Conservation (phyloP, 2,113 vertebrate species). For the Sinocyclocheilus anophthalmus region DNA sequence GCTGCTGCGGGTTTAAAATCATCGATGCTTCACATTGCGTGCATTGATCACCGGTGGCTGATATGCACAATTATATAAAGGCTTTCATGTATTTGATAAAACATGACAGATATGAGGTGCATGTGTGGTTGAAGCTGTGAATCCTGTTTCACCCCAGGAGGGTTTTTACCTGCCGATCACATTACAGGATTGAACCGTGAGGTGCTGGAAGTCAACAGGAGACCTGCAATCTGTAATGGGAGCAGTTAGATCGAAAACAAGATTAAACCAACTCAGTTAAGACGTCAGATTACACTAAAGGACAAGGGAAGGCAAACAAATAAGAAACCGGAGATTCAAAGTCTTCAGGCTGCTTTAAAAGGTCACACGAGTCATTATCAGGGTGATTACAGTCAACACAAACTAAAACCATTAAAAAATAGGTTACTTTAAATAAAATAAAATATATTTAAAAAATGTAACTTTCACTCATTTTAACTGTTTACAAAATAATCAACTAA, state of each 20-base stretch:
- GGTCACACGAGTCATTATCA: too few relatives aligned
- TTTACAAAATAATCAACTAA: too few relatives aligned
- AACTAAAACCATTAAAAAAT: background rate
- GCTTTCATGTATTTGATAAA: background rate
- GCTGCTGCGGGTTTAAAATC: background rate
- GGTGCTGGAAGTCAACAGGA: constrained; percentile 13
- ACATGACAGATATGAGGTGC: background rate
- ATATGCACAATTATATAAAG: background rate
- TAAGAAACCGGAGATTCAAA: too few relatives aligned
- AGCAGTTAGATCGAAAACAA: constrained; percentile 1
- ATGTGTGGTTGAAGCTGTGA: constrained; percentile 9
- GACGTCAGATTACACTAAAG: constrained; percentile 12
- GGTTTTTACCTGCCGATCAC: constrained; percentile 56
- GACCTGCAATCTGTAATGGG: background rate
- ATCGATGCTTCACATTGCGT: too few relatives aligned
- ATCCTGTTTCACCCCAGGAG: constrained; percentile 19
- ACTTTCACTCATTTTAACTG: too few relatives aligned
- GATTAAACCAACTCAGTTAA: background rate
- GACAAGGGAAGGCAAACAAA: too few relatives aligned
- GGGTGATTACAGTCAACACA: background rate
- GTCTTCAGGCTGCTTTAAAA: too few relatives aligned
- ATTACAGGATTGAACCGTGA: constrained; percentile 46
- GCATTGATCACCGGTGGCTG: too few relatives aligned
- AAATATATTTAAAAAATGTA: background rate
- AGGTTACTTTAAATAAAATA: background rate